These are phyloP conservation scores for Hermaeophaga mercurialis DNA, from an alignment of 2,888 invertebrate species.

Conservation along the genomic window DNA sequence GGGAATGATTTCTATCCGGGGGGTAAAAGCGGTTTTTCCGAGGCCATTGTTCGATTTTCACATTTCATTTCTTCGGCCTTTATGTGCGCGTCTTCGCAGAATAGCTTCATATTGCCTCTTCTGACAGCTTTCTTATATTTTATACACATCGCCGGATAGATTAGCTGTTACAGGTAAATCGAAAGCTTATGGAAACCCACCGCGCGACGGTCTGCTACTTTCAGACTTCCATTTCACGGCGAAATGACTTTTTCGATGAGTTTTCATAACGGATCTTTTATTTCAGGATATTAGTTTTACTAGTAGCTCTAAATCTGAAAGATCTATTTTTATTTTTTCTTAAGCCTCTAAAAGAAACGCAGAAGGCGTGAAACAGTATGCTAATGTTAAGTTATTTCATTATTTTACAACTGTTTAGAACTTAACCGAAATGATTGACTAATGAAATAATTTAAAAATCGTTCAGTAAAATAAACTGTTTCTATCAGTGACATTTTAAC, in stretches of 20 bases:
- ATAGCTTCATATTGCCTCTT: slow-evolving; percentile 47
- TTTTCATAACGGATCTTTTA: slow-evolving; percentile 5
- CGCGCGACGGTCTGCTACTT: slow-evolving; percentile 5
- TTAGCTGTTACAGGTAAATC: slow-evolving; percentile 38
- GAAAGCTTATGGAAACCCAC: slow-evolving; percentile 28
- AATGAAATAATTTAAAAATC: too few relatives aligned
- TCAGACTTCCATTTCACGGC: slow-evolving; percentile 29
- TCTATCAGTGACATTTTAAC: too few relatives aligned
- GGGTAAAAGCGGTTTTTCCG: slow-evolving; percentile 41
- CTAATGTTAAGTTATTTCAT: too few relatives aligned
- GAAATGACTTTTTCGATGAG: slow-evolving; percentile 29
- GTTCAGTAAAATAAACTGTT: too few relatives aligned
- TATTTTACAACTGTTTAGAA: too few relatives aligned
- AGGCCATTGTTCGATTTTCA: slow-evolving; percentile 47
- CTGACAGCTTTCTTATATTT: slow-evolving; percentile 41
- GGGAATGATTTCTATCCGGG: slow-evolving; percentile 51
- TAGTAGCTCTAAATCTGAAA: too few relatives aligned
- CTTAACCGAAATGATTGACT: too few relatives aligned
- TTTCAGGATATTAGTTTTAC: too few relatives aligned
- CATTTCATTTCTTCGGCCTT: slow-evolving; percentile 47
- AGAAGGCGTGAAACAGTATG: too few relatives aligned
- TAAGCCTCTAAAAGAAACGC: too few relatives aligned
- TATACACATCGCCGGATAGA: slow-evolving; percentile 37
- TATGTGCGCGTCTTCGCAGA: slow-evolving; percentile 45
- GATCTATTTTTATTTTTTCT: too few relatives aligned